Evolutionary conservation across 1,140 invertebrate species (phyloP).

Genomic region (Phortica variegata): DNA sequence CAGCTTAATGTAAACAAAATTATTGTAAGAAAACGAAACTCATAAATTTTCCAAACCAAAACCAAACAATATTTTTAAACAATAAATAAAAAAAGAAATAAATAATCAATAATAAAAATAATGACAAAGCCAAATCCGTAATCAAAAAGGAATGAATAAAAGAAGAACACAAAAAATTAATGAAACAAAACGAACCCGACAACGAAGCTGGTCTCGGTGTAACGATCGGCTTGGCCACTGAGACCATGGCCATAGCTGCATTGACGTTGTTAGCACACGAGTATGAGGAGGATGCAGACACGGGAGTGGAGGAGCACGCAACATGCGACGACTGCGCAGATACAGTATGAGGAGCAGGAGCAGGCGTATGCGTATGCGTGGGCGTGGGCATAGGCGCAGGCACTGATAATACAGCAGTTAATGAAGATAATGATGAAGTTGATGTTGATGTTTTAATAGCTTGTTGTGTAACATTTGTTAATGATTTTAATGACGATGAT

Average conservation of each 20-base stretch:
- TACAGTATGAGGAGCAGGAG: conserved; percentile 16
- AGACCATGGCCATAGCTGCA: conserved; percentile 7
- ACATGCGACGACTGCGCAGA: conserved; percentile 5
- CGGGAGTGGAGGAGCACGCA: conserved; percentile 5
- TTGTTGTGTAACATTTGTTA: background rate
- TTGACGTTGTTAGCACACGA: conserved; percentile 27
- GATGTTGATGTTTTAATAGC: conserved; percentile 9
- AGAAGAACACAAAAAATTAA: conserved; percentile 18
- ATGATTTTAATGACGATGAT: conserved; percentile 22
- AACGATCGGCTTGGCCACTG: conserved; percentile 42
- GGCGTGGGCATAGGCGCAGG: conserved; percentile 20
- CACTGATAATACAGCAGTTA: conserved; percentile 3
- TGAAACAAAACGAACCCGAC: conserved; percentile 54
- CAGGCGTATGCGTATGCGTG: conserved; percentile 17
- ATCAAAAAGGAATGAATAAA: background rate
- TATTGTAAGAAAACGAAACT: conserved; percentile 11
- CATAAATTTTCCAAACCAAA: too few species aligned
- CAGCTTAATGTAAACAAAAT: too few species aligned
- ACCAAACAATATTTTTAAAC: background rate
- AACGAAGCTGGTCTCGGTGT: conserved; percentile 55
- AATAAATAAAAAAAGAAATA: conserved; percentile 13
- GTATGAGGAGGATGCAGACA: conserved; percentile 10
- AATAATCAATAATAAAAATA: conserved; percentile 16
- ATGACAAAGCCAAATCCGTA: conserved; percentile 15
- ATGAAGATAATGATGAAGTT: conserved; percentile 15